Percentiles rank a stretch among this genome's conserved stretches.
Conservation (phyloP, 2,113 vertebrate genomes). For the Lasiurus cinereus region DNA sequence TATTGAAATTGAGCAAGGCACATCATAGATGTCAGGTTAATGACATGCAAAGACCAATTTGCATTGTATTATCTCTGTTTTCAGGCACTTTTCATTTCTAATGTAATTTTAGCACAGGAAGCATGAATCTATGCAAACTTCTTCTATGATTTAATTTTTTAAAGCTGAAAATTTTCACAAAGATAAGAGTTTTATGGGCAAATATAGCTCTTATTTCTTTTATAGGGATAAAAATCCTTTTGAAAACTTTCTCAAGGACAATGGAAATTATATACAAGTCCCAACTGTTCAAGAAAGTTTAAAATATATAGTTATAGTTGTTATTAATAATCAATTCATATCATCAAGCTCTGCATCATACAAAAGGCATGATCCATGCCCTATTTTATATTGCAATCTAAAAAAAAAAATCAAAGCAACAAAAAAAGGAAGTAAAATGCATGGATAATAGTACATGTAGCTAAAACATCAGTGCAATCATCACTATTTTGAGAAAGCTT, state of each 20-base stretch:
- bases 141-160: conserved; percentile 62
- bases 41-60: conserved; percentile 65
- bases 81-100: conserved; percentile 69
- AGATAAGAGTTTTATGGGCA: conserved; percentile 10
- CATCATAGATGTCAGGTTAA: conserved; percentile 69
- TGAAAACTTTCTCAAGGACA: conserved; percentile 50
- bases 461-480: not conserved
- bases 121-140: conserved; percentile 48
- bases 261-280: not conserved
- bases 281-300: conserved; percentile 23
- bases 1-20: conserved; percentile 75
- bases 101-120: conserved; percentile 64
- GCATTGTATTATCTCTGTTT: conserved; percentile 74
- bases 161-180: conserved; percentile 60
- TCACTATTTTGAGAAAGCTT: not conserved
- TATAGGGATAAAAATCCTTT: not conserved
- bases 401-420: conserved; percentile 35
- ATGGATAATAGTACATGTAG: not conserved
- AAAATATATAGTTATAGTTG: not conserved
- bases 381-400: not conserved
- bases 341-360: not conserved
- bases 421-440: not conserved
- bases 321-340: conserved; percentile 29
- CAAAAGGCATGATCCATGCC: not conserved
- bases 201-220: conserved; percentile 26